A percentile compares a stretch with the other conserved stretches of the same genome.
Conservation (phyloP, 2,113 vertebrate species). For the Paramormyrops kingsleyae region DNA sequence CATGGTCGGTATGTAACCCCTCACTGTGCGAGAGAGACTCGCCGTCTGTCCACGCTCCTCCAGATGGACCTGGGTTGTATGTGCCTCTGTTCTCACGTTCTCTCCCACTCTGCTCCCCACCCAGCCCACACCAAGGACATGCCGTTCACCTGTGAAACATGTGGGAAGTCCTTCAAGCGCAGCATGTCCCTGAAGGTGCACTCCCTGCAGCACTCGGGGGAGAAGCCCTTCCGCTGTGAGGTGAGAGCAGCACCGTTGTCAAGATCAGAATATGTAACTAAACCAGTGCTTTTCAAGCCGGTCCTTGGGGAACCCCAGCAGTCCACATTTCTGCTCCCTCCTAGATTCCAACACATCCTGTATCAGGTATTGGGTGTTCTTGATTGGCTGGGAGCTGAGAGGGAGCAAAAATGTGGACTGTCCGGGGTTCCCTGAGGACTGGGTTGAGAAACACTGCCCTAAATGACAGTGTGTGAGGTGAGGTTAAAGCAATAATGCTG, state of each 20-base stretch:
- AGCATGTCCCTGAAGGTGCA: slow-evolving; percentile 99
- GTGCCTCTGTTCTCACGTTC: not conserved
- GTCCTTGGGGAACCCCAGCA: not conserved
- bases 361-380: not conserved
- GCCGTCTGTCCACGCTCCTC: slow-evolving; percentile 40
- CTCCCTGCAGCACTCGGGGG: slow-evolving; percentile 93
- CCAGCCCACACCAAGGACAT: slow-evolving; percentile 97
- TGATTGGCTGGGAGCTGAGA: not conserved
- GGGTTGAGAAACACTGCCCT: not conserved
- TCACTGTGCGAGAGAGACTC: slow-evolving; percentile 5
- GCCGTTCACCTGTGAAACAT: slow-evolving; percentile 98
- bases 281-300: not conserved
- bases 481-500: not conserved
- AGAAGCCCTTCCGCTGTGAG: slow-evolving; percentile 96
- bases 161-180: slow-evolving; percentile 96
- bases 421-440: not conserved
- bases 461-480: no score
- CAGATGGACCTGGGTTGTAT: not conserved
- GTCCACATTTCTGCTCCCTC: not conserved
- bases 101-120: not conserved
- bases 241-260: slow-evolving; percentile 51
- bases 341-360: not conserved
- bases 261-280: not conserved
- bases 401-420: not conserved
- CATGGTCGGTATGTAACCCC: slow-evolving; percentile 86